A percentile compares a stretch with the other conserved stretches of the same genome.
These are phyloP conservation scores for Xanthia icteritia DNA, from an alignment of 2,888 invertebrate genomes.

Conservation along the genomic window DNA sequence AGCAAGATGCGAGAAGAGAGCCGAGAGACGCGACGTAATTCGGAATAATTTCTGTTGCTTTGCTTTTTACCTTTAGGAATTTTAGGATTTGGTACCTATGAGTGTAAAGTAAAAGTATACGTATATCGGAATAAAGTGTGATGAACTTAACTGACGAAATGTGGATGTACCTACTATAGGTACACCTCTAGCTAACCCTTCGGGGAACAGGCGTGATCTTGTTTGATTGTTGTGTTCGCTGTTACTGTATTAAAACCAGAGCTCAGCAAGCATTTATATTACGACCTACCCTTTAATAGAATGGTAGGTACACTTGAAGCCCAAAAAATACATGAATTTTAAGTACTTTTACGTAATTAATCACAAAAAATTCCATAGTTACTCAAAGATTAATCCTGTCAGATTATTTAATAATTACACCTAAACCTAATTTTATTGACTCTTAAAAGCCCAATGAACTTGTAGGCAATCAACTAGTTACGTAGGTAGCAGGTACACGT, in stretches of 20 bases:
- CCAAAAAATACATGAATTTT: neutral
- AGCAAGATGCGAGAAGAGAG: conserved; percentile 1
- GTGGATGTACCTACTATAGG: neutral
- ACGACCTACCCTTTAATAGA: neutral
- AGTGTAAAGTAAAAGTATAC: neutral
- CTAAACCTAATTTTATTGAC: neutral
- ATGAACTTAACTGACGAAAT: neutral
- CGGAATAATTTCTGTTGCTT: neutral
- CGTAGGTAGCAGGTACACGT: neutral
- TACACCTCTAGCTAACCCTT: neutral
- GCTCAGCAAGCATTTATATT: neutral
- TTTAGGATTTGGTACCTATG: neutral
- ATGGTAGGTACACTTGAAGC: neutral
- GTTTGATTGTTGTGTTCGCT: neutral
- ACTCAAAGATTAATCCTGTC: neutral
- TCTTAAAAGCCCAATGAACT: neutral
- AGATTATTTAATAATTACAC: neutral
- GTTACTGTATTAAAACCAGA: no score
- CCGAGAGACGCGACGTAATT: neutral
- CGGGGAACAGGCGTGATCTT: no score
- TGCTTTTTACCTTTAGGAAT: neutral
- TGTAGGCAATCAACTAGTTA: neutral
- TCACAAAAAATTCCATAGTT: neutral
- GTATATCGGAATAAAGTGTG: neutral
- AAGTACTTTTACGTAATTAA: neutral